These are phyloP conservation scores for Ammodramus savannarum DNA, from an alignment of 2,113 vertebrate genomes.

Conservation along the genomic window DNA sequence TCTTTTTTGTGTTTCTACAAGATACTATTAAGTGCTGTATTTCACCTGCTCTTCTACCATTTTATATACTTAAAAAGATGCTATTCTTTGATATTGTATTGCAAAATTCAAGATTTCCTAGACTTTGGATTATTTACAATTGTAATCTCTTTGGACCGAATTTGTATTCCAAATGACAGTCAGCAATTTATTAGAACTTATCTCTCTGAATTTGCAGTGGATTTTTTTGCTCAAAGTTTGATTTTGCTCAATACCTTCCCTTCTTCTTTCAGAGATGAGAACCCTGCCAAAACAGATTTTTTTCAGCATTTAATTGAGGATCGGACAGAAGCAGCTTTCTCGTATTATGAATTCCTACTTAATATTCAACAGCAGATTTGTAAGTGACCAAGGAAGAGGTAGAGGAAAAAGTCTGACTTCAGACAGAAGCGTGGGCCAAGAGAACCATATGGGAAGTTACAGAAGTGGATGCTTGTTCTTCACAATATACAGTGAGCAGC, in stretches of 20 bases:
- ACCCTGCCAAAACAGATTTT: slow-evolving; percentile 82
- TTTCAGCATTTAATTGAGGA: slow-evolving; percentile 94
- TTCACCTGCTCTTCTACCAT: not conserved
- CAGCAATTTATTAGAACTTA: not conserved
- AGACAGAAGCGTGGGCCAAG: not conserved
- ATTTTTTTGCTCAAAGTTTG: not conserved
- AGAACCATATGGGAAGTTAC: slow-evolving; percentile 8
- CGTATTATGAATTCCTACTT: slow-evolving; percentile 93
- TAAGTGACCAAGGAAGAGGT: slow-evolving; percentile 77
- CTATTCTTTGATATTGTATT: not conserved
- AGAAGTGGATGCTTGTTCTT: not conserved
- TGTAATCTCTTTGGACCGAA: not conserved
- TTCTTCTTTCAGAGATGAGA: slow-evolving; percentile 83
- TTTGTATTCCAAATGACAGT: not conserved
- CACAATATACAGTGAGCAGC: not conserved
- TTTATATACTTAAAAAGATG: not conserved
- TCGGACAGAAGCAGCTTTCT: slow-evolving; percentile 86
- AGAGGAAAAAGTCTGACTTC: not conserved
- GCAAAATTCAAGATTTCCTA: not conserved
- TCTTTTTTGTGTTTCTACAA: not conserved
- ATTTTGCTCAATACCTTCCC: not conserved
- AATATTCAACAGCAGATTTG: slow-evolving; percentile 91
- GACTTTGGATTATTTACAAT: not conserved
- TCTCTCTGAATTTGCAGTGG: not conserved
- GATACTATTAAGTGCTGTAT: not conserved